Evolutionary conservation across 2,797 vertebrate genomes (phyloP).

Genomic region (Phalloptychus januarius): DNA sequence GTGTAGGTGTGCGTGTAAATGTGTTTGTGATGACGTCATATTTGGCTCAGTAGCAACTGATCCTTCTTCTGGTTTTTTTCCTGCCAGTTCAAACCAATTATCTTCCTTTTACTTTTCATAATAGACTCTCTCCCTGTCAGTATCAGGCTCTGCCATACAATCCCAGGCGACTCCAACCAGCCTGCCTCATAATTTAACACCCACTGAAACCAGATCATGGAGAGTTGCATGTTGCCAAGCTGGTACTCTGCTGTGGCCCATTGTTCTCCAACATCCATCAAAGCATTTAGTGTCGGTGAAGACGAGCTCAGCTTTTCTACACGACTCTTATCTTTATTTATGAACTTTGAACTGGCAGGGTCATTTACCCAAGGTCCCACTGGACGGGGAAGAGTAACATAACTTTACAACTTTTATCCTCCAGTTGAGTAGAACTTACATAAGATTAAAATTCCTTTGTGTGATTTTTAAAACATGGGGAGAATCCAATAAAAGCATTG

Average conservation of each 20-base stretch:
- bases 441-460: background rate
- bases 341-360: too few species aligned
- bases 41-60: background rate
- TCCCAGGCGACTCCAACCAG: background rate
- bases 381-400: background rate
- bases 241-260: background rate
- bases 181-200: slow-evolving; percentile 18
- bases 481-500: background rate
- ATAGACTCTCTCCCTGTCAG: background rate
- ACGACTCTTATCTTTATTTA: background rate
- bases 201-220: slow-evolving; percentile 14
- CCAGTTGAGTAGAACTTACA: background rate
- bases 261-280: background rate
- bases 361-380: background rate
- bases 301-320: background rate
- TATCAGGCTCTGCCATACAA: background rate
- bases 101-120: background rate
- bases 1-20: too few species aligned
- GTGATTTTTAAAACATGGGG: background rate
- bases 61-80: background rate
- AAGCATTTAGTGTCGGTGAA: background rate
- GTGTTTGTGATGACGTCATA: background rate
- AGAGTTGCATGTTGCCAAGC: slow-evolving; percentile 3
- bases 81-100: background rate
- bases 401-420: background rate